phyloP scores from a whole-genome alignment of 2,797 vertebrate genomes.

The Vultur gryphus region DNA sequence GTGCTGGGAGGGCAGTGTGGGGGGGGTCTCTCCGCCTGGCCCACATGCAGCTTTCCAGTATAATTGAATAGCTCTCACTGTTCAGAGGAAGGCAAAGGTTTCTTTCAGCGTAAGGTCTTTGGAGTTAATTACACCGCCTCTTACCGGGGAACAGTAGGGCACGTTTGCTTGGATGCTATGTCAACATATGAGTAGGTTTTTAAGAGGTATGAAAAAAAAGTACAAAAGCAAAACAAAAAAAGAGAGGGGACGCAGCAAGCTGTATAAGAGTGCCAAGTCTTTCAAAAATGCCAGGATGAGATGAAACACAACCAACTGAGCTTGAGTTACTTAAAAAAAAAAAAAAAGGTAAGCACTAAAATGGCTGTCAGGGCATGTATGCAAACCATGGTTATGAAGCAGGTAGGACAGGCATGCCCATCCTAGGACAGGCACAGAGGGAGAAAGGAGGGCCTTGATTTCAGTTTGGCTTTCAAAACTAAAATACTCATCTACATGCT shows the following conservation, averaged over 20 bases:
- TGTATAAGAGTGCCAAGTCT: background rate
- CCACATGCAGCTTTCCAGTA: constrained; percentile 34
- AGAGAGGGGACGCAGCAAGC: background rate
- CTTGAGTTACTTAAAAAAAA: background rate
- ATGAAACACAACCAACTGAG: background rate
- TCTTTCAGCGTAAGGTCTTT: constrained; percentile 16
- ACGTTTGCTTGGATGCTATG: constrained; percentile 4
- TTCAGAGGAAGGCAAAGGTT: constrained; percentile 35
- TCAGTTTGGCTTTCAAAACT: background rate
- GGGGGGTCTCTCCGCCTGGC: background rate
- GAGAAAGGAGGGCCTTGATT: background rate
- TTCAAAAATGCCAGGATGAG: background rate
- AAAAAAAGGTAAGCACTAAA: background rate
- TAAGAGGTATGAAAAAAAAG: background rate
- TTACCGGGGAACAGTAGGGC: background rate
- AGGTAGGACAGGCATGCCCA: background rate
- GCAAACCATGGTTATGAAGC: background rate
- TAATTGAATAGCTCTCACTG: constrained; percentile 56
- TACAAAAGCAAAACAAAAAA: background rate
- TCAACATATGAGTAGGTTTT: constrained; percentile 31
- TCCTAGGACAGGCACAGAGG: background rate
- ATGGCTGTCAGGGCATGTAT: background rate
- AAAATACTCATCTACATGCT: background rate
- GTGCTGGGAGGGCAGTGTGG: background rate
- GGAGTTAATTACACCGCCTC: constrained; percentile 24